A percentile compares a stretch with the other conserved stretches of the same genome.
Conservation (phyloP, 2,797 vertebrate species). For the Apogon hyalosoma region DNA sequence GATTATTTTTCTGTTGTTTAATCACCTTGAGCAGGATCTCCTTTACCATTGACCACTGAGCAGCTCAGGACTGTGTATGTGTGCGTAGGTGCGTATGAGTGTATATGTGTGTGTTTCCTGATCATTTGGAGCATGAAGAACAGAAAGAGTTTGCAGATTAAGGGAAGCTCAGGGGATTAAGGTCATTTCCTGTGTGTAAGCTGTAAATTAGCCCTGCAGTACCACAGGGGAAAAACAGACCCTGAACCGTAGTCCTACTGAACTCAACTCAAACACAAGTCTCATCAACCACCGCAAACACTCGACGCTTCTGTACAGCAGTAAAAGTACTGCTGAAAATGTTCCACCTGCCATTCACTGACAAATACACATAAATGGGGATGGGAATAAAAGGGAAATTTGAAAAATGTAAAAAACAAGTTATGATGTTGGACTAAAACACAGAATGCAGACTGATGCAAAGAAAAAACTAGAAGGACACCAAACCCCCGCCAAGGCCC, state of each 20-base stretch:
- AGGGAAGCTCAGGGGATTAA: conserved; percentile 76
- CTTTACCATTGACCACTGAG: conserved; percentile 66
- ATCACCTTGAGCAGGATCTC: conserved; percentile 67
- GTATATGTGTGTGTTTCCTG: conserved; percentile 45
- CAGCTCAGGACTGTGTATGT: conserved; percentile 35
- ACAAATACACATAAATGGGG: too few species aligned
- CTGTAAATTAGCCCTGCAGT: conserved; percentile 71
- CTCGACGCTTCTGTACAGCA: not conserved
- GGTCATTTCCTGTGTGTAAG: conserved; percentile 79
- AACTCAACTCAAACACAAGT: conserved; percentile 21
- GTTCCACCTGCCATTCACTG: not conserved
- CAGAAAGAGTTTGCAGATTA: conserved; percentile 81
- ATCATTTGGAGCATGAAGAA: conserved; percentile 79
- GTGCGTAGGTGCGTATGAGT: conserved; percentile 20
- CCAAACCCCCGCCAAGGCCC: too few species aligned
- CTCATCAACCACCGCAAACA: not conserved
- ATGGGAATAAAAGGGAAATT: too few species aligned
- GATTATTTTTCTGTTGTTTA: conserved; percentile 62
- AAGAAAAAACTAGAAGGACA: too few species aligned
- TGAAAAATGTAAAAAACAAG: too few species aligned
- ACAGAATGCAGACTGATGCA: too few species aligned
- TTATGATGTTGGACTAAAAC: too few species aligned
- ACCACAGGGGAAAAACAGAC: conserved; percentile 53
- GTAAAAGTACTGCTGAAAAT: not conserved
- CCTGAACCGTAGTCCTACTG: conserved; percentile 17